These are phyloP conservation scores for Drosophila fuyamai DNA, from an alignment of 1,140 invertebrate genomes.

Conservation along the genomic window DNA sequence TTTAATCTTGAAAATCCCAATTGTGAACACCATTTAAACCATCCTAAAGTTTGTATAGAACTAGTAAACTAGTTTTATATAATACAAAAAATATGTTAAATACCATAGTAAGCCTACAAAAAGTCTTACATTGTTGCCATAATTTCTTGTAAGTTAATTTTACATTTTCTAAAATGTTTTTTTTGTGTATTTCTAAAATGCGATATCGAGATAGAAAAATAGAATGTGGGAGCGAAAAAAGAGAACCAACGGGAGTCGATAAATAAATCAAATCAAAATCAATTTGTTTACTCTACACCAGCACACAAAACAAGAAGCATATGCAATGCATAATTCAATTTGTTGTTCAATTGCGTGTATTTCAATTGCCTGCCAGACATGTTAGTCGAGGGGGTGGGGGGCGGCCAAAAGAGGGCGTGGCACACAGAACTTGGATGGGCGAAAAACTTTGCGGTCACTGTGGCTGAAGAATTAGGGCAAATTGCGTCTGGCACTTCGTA, in stretches of 20 bases:
- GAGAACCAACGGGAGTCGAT: slow-evolving; percentile 39
- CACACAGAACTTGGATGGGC: slow-evolving; percentile 16
- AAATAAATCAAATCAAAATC: slow-evolving; percentile 82
- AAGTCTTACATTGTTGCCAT: too few species aligned
- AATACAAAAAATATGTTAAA: too few species aligned
- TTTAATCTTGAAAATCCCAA: too few species aligned
- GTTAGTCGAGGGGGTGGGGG: slow-evolving; percentile 11
- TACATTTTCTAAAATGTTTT: neutral
- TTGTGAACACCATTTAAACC: too few species aligned
- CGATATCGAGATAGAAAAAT: slow-evolving; percentile 1
- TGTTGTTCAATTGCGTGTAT: slow-evolving; percentile 79
- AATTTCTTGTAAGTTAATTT: too few species aligned
- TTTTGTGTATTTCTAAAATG: slow-evolving; percentile 9
- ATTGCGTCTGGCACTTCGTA: slow-evolving; percentile 22
- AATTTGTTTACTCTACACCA: slow-evolving; percentile 71
- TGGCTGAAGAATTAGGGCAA: slow-evolving; percentile 50
- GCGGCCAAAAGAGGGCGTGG: neutral
- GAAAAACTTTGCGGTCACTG: slow-evolving; percentile 48
- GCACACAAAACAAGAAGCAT: slow-evolving; percentile 49
- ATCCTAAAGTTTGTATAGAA: too few species aligned
- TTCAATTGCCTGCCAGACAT: slow-evolving; percentile 69
- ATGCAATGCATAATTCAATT: slow-evolving; percentile 80
- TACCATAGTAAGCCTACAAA: too few species aligned
- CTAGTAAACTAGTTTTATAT: too few species aligned
- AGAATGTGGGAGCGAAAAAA: neutral